Conservation (phyloP, 2,113 vertebrate species). For the Ctenomys sociabilis region DNA sequence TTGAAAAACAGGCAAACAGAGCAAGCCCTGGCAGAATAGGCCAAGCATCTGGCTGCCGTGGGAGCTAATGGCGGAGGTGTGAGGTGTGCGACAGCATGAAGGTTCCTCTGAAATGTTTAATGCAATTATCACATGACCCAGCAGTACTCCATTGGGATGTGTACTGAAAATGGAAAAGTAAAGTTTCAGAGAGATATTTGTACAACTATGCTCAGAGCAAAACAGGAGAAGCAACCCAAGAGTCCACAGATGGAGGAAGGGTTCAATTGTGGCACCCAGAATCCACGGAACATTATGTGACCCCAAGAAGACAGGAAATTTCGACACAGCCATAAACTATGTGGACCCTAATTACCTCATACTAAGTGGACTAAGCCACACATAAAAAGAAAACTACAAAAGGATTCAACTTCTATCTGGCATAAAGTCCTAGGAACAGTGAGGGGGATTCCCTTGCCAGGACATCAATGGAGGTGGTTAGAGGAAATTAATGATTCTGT, state of each 20-base stretch:
- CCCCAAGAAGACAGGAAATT: background rate
- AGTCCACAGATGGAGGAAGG: background rate
- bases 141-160: background rate
- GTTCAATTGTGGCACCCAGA: background rate
- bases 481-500: background rate
- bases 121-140: background rate
- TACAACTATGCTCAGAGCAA: background rate
- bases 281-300: background rate
- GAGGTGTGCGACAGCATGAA: rapidly evolving
- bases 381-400: background rate
- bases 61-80: background rate
- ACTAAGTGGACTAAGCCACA: background rate
- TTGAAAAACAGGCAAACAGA: background rate
- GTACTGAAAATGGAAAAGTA: background rate
- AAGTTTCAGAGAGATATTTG: background rate
- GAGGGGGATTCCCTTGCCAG: too few species aligned
- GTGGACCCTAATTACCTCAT: background rate
- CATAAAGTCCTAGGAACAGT: background rate
- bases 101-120: background rate
- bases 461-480: rapidly evolving
- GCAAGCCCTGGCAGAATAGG: background rate
- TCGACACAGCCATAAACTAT: background rate
- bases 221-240: background rate
- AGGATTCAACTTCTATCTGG: background rate
- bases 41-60: background rate